These are phyloP conservation scores for Spongia lamella DNA, from an alignment of 37 sponge, comb jelly and placozoan species.

Conservation along the genomic window DNA sequence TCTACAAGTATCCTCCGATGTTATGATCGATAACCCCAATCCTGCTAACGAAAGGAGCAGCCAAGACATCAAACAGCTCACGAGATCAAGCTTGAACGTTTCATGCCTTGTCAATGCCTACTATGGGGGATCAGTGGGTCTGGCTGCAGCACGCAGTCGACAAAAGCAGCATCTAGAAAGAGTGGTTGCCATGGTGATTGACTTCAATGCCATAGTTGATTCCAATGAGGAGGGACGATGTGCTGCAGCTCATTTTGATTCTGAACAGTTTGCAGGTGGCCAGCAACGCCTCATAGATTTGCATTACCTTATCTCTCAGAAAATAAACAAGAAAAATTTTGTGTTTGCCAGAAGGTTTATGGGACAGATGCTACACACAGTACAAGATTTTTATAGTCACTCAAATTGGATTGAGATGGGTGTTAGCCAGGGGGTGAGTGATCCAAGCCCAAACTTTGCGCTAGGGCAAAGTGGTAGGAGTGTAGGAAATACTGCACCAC, in stretches of 20 bases:
- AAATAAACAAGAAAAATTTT: slow-evolving; percentile 6
- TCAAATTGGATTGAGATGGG: slow-evolving; percentile 35
- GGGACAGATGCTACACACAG: too few species aligned
- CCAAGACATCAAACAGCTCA: slow-evolving; percentile 14
- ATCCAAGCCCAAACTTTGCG: not conserved
- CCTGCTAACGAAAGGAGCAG: slow-evolving; percentile 10
- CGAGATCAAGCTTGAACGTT: not conserved
- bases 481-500: slow-evolving; percentile 20
- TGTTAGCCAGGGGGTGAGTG: not conserved
- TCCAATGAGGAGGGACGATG: too few species aligned
- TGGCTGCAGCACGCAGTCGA: too few species aligned
- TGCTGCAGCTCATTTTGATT: too few species aligned
- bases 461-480: slow-evolving; percentile 3
- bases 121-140: slow-evolving; percentile 4
- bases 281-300: too few species aligned
- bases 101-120: slow-evolving; percentile 30
- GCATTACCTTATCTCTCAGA: not conserved
- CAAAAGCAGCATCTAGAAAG: too few species aligned
- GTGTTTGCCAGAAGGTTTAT: too few species aligned
- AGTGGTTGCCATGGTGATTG: too few species aligned
- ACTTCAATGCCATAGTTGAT: too few species aligned
- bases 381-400: too few species aligned
- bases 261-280: too few species aligned
- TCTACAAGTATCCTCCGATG: slow-evolving; percentile 21
- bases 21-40: slow-evolving; percentile 42